phyloP scores from a whole-genome alignment of 1,140 invertebrate genomes.

The Holcopasites calliopsidis region DNA sequence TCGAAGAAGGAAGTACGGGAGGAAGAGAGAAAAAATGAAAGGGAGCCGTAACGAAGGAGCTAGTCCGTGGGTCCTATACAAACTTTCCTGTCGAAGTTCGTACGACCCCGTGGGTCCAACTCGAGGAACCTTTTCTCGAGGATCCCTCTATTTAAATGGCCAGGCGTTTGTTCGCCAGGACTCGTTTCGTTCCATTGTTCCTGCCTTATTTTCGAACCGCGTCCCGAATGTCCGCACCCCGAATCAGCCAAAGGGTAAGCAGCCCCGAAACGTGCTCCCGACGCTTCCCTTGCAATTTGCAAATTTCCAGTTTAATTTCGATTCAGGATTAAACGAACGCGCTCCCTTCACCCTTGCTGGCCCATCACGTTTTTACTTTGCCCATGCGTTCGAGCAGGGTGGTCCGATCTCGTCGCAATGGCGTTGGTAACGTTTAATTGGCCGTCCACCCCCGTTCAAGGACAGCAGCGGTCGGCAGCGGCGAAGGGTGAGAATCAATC shows the following conservation, averaged over 20 bases:
- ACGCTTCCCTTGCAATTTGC: conserved; percentile 47
- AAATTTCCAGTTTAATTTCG: conserved; percentile 60
- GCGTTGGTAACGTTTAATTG: background rate
- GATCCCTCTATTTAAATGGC: conserved; percentile 66
- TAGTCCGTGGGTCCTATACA: conserved; percentile 60
- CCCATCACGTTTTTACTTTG: background rate
- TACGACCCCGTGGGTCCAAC: conserved; percentile 53
- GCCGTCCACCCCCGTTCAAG: background rate
- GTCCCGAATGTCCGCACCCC: conserved; percentile 57
- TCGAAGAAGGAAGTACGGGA: background rate
- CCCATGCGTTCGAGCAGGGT: background rate
- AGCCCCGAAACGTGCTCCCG: conserved; percentile 21
- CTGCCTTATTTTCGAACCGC: conserved; percentile 67
- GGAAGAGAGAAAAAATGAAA: conserved; percentile 33
- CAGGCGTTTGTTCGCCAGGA: conserved; percentile 63
- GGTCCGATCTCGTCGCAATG: no score
- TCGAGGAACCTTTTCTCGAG: conserved; percentile 52
- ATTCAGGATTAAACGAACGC: conserved; percentile 28
- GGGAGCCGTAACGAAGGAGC: conserved; percentile 42
- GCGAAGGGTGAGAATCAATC: background rate
- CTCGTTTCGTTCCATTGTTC: conserved; percentile 69
- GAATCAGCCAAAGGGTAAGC: conserved; percentile 35
- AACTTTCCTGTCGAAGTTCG: conserved; percentile 57
- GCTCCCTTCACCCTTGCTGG: conserved; percentile 20
- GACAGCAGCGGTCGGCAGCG: no score